These are phyloP conservation scores for Lordiphosa collinella DNA, from an alignment of 1,140 invertebrate genomes.

Conservation along the genomic window DNA sequence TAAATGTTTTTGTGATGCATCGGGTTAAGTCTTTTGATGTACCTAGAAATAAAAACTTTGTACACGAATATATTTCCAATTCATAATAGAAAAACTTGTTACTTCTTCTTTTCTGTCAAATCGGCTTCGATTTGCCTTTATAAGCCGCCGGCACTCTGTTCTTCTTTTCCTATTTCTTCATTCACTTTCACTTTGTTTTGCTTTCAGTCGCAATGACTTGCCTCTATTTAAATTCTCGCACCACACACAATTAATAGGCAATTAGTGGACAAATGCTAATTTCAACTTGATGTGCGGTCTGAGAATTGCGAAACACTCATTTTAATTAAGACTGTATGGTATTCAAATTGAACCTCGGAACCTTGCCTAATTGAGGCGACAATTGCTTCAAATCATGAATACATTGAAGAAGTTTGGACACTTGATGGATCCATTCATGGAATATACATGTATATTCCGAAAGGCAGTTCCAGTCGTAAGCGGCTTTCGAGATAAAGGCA, in stretches of 20 bases:
- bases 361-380: conserved; percentile 34
- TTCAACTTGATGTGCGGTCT: conserved; percentile 27
- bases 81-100: too few relatives aligned
- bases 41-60: too few relatives aligned
- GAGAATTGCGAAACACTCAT: conserved; percentile 19
- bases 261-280: conserved; percentile 58
- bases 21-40: too few relatives aligned
- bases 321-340: conserved; percentile 12
- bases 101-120: too few relatives aligned
- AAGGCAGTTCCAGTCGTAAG: not conserved
- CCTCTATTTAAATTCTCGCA: conserved; percentile 33
- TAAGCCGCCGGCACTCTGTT: conserved; percentile 32
- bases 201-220: not conserved
- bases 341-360: conserved; percentile 15
- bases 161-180: not conserved
- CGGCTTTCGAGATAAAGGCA: conserved; percentile 32
- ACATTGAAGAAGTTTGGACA: conserved; percentile 17
- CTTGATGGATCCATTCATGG: not conserved
- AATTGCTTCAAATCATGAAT: conserved; percentile 35
- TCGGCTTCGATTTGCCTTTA: too few relatives aligned
- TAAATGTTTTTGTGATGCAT: too few relatives aligned
- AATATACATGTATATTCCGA: not conserved
- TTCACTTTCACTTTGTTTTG: not conserved
- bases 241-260: conserved; percentile 45
- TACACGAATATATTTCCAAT: too few relatives aligned